Evolutionary conservation across 2,113 vertebrate species (phyloP).

Genomic region (Excalfactoria chinensis): DNA sequence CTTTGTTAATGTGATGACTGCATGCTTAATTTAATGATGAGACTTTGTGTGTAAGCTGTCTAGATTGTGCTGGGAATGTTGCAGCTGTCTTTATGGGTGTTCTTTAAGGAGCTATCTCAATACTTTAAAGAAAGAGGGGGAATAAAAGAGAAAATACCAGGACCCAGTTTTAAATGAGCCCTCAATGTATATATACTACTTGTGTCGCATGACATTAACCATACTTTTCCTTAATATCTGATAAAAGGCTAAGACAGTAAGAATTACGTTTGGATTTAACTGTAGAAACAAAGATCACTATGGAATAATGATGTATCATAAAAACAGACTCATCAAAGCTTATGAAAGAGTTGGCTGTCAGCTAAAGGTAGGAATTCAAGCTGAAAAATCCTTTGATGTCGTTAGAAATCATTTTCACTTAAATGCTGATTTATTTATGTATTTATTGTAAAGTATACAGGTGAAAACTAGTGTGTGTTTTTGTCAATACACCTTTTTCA

Average conservation of each 20-base stretch:
- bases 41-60: neutral
- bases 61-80: neutral
- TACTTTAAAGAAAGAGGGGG: neutral
- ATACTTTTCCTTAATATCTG: slow-evolving; percentile 75
- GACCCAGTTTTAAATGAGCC: neutral
- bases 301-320: slow-evolving; percentile 98
- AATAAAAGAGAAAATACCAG: neutral
- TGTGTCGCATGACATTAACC: neutral
- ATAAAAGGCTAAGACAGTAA: slow-evolving; percentile 80
- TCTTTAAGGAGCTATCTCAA: neutral
- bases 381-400: neutral
- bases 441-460: rapidly evolving
- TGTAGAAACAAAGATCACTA: slow-evolving; percentile 95
- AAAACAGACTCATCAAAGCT: slow-evolving; percentile 94
- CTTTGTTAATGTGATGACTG: slow-evolving; percentile 59
- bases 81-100: neutral
- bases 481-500: neutral
- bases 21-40: neutral
- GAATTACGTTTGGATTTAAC: slow-evolving; percentile 95
- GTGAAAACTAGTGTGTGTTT: neutral
- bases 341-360: slow-evolving; percentile 95
- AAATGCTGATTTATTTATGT: rapidly evolving
- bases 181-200: neutral
- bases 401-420: neutral
- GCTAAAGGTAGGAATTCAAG: slow-evolving; percentile 81